Conservation (phyloP, 2,888 invertebrate species). For the Chrysotoxum bicinctum region DNA sequence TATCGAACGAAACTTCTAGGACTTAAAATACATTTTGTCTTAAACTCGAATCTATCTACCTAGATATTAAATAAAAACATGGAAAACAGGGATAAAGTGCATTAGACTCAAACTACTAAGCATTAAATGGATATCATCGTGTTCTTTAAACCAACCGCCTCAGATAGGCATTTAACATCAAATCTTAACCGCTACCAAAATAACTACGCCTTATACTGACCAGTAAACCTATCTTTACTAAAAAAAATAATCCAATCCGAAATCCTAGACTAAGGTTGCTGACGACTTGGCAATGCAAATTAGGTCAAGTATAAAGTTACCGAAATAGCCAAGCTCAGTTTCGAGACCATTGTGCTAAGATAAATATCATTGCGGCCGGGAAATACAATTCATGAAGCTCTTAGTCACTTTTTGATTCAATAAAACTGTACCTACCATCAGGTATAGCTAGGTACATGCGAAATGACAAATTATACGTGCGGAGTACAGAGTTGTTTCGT, state of each 20-base stretch:
- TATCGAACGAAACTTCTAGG: too few relatives aligned
- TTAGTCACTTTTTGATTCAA: constrained; percentile 41
- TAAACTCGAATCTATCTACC: too few relatives aligned
- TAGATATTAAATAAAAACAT: too few relatives aligned
- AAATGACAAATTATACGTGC: constrained; percentile 28
- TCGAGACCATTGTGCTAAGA: constrained; percentile 50
- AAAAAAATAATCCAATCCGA: neutral
- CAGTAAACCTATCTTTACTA: neutral
- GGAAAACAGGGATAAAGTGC: too few relatives aligned
- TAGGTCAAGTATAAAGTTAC: constrained; percentile 64
- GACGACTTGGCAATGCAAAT: constrained; percentile 10
- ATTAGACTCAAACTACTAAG: too few relatives aligned
- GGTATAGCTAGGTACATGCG: neutral
- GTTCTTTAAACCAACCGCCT: too few relatives aligned
- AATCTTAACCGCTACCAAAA: too few relatives aligned
- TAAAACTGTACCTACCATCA: too few relatives aligned
- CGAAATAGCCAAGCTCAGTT: constrained; percentile 52
- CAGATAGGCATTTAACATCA: too few relatives aligned
- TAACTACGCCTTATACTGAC: neutral
- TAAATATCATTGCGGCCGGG: constrained; percentile 30
- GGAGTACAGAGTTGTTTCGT: constrained; percentile 9
- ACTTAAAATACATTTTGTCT: too few relatives aligned
- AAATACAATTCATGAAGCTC: constrained; percentile 22
- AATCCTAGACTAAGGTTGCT: constrained; percentile 12
- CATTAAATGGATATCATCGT: too few relatives aligned